phyloP scores from a whole-genome alignment of 1,140 invertebrate species.

The Antheraea mylitta region DNA sequence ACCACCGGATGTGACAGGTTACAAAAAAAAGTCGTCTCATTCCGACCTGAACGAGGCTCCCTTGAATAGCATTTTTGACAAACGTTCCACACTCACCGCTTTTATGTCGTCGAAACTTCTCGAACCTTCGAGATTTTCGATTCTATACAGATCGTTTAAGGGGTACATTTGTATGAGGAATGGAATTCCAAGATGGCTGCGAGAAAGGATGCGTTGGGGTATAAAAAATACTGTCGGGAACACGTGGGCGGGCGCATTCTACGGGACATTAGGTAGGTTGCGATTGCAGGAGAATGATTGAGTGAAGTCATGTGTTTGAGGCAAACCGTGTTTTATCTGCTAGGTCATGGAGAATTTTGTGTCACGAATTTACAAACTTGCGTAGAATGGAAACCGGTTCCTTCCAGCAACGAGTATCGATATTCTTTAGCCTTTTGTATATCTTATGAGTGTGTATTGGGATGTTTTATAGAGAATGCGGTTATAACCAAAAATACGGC shows the following conservation, averaged over 20 bases:
- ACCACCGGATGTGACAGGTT: conserved; percentile 43
- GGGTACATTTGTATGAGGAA: conserved; percentile 14
- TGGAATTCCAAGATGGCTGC: conserved; percentile 53
- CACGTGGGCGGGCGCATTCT: conserved; percentile 10
- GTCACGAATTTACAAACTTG: no score
- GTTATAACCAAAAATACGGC: background rate
- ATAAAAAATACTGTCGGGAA: conserved; percentile 39
- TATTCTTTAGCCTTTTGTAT: background rate
- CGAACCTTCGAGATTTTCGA: conserved; percentile 7
- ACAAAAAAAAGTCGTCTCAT: conserved; percentile 51
- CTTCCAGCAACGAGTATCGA: no score
- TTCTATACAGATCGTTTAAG: conserved; percentile 1
- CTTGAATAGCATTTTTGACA: conserved; percentile 52
- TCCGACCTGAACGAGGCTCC: conserved; percentile 52
- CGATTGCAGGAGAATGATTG: conserved; percentile 9
- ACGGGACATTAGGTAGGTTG: background rate
- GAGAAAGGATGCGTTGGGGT: conserved; percentile 44
- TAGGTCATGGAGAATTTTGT: no score
- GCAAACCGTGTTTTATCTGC: background rate
- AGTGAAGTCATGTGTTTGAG: background rate
- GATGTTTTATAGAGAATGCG: no score
- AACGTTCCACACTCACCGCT: conserved; percentile 14
- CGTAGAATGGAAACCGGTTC: no score
- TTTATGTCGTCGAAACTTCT: conserved; percentile 4
- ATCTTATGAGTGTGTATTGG: background rate